Evolutionary conservation across 2,113 vertebrate genomes (phyloP), one percentile per base, ranked within the genome.

Genomic region (Anser brachyrhynchus): DNA sequence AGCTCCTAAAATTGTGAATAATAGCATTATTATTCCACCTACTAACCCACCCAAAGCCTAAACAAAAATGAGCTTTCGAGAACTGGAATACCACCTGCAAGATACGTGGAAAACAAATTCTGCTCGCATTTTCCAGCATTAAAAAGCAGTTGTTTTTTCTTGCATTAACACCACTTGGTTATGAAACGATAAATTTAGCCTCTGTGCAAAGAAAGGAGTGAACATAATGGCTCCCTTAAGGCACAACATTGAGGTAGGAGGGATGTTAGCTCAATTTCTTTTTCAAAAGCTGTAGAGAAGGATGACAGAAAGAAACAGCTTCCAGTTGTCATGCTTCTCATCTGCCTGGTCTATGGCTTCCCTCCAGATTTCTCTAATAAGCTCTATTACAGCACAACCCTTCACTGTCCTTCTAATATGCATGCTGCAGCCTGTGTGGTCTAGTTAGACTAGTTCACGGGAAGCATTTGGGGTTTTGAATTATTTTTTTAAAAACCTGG

Each of bases 81-180:
- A 94, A 74, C 61, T 46, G 76, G 61, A 77, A 12, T 43, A 62
- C 29, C 49, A 52, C 49, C 71, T 72, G 76, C 83, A 89, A 78
- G 46, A 67, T 33, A 59, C 65, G 69, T 54, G 37, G 76, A 90
- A 90, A 80, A 94, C 88, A 95, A 90, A 95, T 86, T 89, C 62
- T 29, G 28, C 90, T 92, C 28, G 7, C 10, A 31, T 84, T 96
- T 84, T 51, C 70, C 69, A 72, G 49, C 39, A 72, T 62, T 95
- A 69, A 59, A 92, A 94, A 79, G 46, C 83, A 90, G 88, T 91
- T 81, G 39, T 41, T 95, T 89, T 92, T 54, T 87, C 2, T 52
- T 62, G 54, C 77, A 94, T 93, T 92, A 96, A 67, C 65, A 92
- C 59, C 83, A 94, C 41, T 94, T 89, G 83, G 93, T 90, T 81